These are phyloP conservation scores for Netta rufina DNA, from an alignment of 2,797 vertebrate genomes.

Conservation along the genomic window DNA sequence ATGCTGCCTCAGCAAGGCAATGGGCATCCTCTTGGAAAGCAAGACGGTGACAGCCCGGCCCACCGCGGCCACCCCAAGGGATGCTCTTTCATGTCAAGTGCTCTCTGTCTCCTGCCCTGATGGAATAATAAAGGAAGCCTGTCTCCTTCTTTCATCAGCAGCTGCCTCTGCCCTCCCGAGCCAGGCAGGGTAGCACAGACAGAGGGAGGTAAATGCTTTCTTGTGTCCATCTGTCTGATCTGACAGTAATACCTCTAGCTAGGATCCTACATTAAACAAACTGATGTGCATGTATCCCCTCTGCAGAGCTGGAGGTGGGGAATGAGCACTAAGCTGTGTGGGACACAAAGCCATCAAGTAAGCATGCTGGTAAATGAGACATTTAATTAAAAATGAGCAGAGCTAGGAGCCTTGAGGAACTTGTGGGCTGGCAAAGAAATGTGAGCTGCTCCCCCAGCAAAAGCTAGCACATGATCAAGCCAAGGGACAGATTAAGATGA, in stretches of 20 bases:
- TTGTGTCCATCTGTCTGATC: neutral
- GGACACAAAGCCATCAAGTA: neutral
- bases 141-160: conserved; percentile 35
- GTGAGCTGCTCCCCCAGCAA: neutral
- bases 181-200: neutral
- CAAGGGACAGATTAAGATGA: neutral
- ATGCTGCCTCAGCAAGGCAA: neutral
- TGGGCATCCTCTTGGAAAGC: neutral
- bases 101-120: conserved; percentile 22
- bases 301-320: neutral
- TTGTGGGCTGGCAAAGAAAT: neutral
- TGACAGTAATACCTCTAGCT: neutral
- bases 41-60: neutral
- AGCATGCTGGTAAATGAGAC: neutral
- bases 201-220: conserved; percentile 13
- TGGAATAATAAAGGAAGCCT: conserved; percentile 45
- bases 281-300: neutral
- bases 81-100: conserved; percentile 5
- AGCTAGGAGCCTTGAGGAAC: neutral
- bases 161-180: neutral
- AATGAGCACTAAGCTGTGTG: neutral
- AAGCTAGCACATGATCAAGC: neutral
- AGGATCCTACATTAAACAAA: conserved; percentile 13
- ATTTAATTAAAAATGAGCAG: conserved; percentile 39
- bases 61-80: conserved; percentile 2